A percentile compares a stretch with the other conserved stretches of the same genome.
Evolutionary conservation across 2,797 vertebrate species (phyloP).

Genomic region (Halcyon smyrnensis): DNA sequence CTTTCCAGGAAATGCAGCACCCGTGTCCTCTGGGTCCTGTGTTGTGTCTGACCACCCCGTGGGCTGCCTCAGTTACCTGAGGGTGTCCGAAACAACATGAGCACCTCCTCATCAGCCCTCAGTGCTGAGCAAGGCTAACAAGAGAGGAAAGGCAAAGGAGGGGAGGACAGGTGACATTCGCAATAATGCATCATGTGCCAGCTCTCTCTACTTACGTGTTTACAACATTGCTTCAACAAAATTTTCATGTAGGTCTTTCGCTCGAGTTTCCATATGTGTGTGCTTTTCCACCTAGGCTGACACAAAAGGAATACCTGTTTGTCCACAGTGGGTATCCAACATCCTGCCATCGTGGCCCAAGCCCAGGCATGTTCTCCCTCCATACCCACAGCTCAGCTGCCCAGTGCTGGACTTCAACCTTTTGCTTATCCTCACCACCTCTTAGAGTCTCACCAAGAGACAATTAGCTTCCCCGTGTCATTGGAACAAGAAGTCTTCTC

Average conservation of each 20-base stretch:
- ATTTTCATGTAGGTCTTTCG: background rate
- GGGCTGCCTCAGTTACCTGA: background rate
- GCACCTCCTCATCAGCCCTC: background rate
- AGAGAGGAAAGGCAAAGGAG: background rate
- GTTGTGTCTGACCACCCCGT: background rate
- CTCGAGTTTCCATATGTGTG: background rate
- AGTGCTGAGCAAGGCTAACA: background rate
- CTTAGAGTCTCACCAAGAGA: background rate
- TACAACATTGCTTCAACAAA: background rate
- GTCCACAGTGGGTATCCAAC: background rate
- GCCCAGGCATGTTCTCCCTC: background rate
- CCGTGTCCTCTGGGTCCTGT: background rate
- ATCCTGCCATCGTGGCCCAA: background rate
- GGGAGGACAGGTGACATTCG: background rate
- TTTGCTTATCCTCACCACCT: background rate
- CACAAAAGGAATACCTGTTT: background rate
- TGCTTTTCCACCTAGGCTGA: background rate
- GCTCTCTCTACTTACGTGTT: background rate
- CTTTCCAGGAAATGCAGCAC: background rate
- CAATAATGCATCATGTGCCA: background rate
- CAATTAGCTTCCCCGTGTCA: background rate
- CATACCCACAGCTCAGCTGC: accelerated
- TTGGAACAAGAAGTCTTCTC: background rate
- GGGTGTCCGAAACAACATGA: accelerated
- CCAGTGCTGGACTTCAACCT: background rate